Evolutionary conservation across 1,140 invertebrate species (phyloP).

Genomic region (Bombus affinis): DNA sequence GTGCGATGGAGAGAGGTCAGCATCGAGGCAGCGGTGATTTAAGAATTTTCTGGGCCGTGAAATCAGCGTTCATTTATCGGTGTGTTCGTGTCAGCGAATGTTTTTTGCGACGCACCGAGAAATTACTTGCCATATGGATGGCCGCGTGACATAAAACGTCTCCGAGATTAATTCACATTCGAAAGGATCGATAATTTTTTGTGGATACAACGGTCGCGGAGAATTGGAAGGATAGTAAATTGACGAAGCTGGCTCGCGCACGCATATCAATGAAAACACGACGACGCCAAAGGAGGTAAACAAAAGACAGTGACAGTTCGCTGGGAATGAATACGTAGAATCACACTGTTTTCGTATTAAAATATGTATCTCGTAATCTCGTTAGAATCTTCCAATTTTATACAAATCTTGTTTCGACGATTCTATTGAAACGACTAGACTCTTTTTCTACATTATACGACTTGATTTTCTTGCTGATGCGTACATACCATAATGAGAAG

Average conservation of each 20-base stretch:
- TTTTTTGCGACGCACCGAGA: conserved; percentile 13
- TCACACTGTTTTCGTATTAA: conserved; percentile 16
- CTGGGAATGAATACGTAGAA: conserved; percentile 2
- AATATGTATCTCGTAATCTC: no score
- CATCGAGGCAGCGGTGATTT: conserved; percentile 49
- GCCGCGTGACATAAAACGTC: background rate
- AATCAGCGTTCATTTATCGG: conserved; percentile 64
- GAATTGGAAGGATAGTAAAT: conserved; percentile 26
- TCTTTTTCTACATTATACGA: background rate
- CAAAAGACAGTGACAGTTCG: conserved; percentile 54
- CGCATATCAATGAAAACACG: conserved; percentile 35
- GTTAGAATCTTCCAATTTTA: background rate
- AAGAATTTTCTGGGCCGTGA: conserved; percentile 50
- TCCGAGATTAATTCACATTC: conserved; percentile 7
- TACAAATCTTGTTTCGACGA: background rate
- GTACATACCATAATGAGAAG: no score
- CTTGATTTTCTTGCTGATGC: no score
- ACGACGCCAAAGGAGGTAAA: conserved; percentile 43
- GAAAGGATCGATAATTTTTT: conserved; percentile 41
- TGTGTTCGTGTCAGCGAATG: conserved; percentile 28
- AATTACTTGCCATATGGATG: conserved; percentile 27
- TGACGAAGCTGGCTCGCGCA: conserved; percentile 38
- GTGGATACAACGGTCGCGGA: background rate
- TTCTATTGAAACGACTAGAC: background rate
- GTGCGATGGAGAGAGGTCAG: conserved; percentile 19